A percentile compares a stretch with the other conserved stretches of the same genome.
Conservation (phyloP, 2,888 invertebrate species). For the Dolichomitus sp. region DNA sequence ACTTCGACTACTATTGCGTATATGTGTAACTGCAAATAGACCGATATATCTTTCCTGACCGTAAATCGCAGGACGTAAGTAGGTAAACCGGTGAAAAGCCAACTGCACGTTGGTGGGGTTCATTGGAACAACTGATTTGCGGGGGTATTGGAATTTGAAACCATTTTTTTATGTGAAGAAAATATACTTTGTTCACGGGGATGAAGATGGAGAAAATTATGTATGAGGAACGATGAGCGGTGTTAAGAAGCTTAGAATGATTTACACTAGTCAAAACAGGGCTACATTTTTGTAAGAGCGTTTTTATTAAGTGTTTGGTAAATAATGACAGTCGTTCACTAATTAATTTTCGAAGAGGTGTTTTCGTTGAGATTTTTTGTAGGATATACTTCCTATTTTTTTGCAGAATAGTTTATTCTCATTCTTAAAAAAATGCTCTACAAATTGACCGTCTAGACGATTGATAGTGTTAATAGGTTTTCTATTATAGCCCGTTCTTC, state of each 20-base stretch:
- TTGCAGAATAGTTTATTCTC: too few relatives aligned
- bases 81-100: conserved; percentile 68
- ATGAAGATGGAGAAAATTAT: conserved; percentile 21
- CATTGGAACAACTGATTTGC: conserved; percentile 44
- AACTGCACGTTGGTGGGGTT: conserved; percentile 44
- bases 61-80: conserved; percentile 64
- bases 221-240: conserved; percentile 43
- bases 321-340: too few relatives aligned
- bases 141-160: conserved; percentile 43
- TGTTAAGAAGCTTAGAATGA: conserved; percentile 5
- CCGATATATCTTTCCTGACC: conserved; percentile 63
- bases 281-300: too few relatives aligned
- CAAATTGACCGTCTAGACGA: too few relatives aligned
- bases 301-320: too few relatives aligned
- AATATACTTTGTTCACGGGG: neutral
- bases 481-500: too few relatives aligned
- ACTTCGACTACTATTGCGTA: conserved; percentile 4
- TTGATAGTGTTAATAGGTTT: too few relatives aligned
- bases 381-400: too few relatives aligned
- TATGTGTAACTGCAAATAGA: conserved; percentile 55
- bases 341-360: too few relatives aligned
- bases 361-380: too few relatives aligned
- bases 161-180: conserved; percentile 21
- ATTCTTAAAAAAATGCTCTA: too few relatives aligned
- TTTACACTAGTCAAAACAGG: too few relatives aligned